Percentiles rank a stretch among this genome's conserved stretches.
These are phyloP conservation scores for Eristalis arbustorum DNA, from an alignment of 2,888 invertebrate species.

Conservation along the genomic window DNA sequence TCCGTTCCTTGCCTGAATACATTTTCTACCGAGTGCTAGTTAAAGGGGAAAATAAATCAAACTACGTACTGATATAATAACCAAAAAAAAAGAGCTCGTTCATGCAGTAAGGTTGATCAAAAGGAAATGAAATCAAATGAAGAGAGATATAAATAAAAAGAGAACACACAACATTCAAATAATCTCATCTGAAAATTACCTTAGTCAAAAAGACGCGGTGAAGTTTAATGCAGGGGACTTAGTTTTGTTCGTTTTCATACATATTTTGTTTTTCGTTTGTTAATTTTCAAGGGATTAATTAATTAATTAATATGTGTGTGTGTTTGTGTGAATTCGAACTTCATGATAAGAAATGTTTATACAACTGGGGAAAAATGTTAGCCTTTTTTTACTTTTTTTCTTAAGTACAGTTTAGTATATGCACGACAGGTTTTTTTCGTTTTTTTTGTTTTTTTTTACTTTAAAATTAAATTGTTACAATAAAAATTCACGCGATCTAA, in stretches of 20 bases:
- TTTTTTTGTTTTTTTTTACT: slow-evolving; percentile 23
- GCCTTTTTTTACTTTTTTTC: slow-evolving; percentile 25
- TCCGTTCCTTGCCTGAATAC: background rate
- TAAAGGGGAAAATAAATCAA: background rate
- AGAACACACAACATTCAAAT: slow-evolving; percentile 22
- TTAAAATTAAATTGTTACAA: slow-evolving; percentile 58
- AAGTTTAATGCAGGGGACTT: slow-evolving; percentile 48
- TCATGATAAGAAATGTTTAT: slow-evolving; percentile 51
- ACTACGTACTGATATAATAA: background rate
- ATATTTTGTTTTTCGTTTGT: slow-evolving; percentile 12
- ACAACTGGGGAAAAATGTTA: slow-evolving; percentile 51
- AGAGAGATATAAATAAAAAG: slow-evolving; percentile 29
- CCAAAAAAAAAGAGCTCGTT: background rate
- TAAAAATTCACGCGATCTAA: slow-evolving; percentile 67
- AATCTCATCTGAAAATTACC: slow-evolving; percentile 56
- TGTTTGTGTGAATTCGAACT: slow-evolving; percentile 53
- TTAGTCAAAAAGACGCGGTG: slow-evolving; percentile 64
- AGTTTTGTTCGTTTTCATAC: background rate
- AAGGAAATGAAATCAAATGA: slow-evolving; percentile 5
- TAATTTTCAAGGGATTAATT: slow-evolving; percentile 22
- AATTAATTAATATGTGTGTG: slow-evolving; percentile 27
- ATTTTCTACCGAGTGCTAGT: background rate
- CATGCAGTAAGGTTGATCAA: background rate
- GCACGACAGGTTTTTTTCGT: slow-evolving; percentile 53
- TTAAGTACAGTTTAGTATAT: slow-evolving; percentile 38